Evolutionary conservation across 2,888 invertebrate species (phyloP).

Genomic region (Arge pagana): DNA sequence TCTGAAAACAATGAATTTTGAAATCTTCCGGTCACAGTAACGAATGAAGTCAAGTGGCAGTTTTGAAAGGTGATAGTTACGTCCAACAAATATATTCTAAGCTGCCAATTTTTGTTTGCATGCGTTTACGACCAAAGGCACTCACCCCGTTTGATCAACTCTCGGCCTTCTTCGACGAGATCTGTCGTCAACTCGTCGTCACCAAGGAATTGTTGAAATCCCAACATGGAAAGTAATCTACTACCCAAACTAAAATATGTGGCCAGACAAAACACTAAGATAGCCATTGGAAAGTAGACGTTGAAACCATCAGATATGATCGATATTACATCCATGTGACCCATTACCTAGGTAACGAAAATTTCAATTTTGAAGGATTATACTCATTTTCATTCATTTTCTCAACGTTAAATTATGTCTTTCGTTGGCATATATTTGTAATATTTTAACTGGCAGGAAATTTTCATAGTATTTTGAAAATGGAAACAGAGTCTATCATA

Average conservation of each 20-base stretch:
- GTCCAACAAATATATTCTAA: too few relatives aligned
- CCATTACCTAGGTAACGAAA: slow-evolving; percentile 79
- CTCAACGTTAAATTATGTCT: too few relatives aligned
- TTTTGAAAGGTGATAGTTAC: not conserved
- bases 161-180: slow-evolving; percentile 90
- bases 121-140: too few relatives aligned
- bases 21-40: too few relatives aligned
- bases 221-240: slow-evolving; percentile 84
- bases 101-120: not conserved
- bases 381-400: too few relatives aligned
- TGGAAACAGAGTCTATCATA: not conserved
- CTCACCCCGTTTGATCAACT: slow-evolving; percentile 88
- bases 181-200: slow-evolving; percentile 94
- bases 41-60: not conserved
- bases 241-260: slow-evolving; percentile 95
- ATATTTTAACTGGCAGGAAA: too few relatives aligned
- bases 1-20: too few relatives aligned
- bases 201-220: slow-evolving; percentile 96
- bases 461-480: too few relatives aligned
- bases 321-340: slow-evolving; percentile 97
- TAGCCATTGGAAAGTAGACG: slow-evolving; percentile 98
- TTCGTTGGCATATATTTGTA: too few relatives aligned
- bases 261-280: slow-evolving; percentile 88
- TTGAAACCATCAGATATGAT: slow-evolving; percentile 98
- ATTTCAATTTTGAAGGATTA: not conserved